phyloP scores from a whole-genome alignment of 2,113 vertebrate genomes.

The Microtus richardsoni region DNA sequence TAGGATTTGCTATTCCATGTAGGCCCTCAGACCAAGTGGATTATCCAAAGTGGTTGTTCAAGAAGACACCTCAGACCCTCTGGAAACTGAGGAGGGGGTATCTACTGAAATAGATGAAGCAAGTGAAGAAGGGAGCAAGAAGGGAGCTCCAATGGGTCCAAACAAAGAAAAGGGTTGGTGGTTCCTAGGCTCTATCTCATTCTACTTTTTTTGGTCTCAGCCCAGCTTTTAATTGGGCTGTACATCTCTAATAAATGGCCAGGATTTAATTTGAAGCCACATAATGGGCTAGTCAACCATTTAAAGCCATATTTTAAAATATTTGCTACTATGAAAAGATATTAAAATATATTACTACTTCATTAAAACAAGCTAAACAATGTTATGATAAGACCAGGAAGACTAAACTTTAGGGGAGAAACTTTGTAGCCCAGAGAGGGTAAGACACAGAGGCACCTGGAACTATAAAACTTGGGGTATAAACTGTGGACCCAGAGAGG shows the following conservation, averaged over 20 bases:
- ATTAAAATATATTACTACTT: background rate
- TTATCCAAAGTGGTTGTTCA: background rate
- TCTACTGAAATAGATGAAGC: background rate
- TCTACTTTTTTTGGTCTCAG: background rate
- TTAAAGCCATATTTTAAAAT: conserved; percentile 13
- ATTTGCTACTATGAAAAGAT: background rate
- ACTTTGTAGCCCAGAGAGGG: background rate
- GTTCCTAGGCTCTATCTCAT: background rate
- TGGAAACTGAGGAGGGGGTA: background rate
- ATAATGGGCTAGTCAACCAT: background rate
- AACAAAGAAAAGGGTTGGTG: background rate
- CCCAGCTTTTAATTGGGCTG: background rate
- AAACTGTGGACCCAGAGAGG: background rate
- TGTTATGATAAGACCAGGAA: background rate
- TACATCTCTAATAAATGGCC: background rate
- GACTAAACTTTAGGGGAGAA: background rate
- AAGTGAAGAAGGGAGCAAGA: background rate
- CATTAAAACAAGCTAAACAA: background rate
- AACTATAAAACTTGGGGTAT: background rate
- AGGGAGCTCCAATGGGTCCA: background rate
- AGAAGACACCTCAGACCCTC: background rate
- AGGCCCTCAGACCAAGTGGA: background rate
- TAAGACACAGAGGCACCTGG: background rate
- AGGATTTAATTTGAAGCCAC: background rate
- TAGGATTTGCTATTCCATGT: background rate